Conservation (phyloP, 2,797 vertebrate genomes). For the Cyprinella venusta region DNA sequence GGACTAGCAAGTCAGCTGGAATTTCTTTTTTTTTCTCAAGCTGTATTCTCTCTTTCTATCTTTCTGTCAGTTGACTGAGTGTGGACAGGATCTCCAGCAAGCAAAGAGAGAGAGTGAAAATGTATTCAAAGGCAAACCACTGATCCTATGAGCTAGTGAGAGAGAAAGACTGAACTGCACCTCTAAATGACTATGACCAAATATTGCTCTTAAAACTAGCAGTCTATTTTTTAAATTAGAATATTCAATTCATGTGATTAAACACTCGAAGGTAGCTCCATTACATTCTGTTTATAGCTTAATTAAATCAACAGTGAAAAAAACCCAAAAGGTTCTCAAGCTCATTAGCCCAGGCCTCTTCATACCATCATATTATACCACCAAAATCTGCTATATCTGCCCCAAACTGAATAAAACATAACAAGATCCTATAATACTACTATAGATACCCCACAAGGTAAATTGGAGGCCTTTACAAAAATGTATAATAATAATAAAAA, state of each 20-base stretch:
- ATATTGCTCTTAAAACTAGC: constrained; percentile 34
- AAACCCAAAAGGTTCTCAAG: neutral
- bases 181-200: constrained; percentile 53
- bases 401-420: neutral
- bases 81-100: constrained; percentile 60
- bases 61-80: constrained; percentile 42
- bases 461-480: neutral
- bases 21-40: constrained; percentile 31
- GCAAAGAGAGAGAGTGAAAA: constrained; percentile 60
- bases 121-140: constrained; percentile 71
- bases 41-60: constrained; percentile 30
- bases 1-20: constrained; percentile 31
- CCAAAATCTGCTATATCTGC: neutral
- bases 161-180: constrained; percentile 43
- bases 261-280: neutral
- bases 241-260: neutral
- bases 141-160: constrained; percentile 32
- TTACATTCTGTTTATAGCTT: neutral
- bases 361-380: too few relatives aligned
- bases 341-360: neutral
- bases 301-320: neutral
- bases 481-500: too few relatives aligned
- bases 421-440: neutral
- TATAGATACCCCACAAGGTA: neutral
- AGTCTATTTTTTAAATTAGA: neutral